Evolutionary conservation across 1,140 invertebrate species (phyloP).

Genomic region (Varroa destructor): DNA sequence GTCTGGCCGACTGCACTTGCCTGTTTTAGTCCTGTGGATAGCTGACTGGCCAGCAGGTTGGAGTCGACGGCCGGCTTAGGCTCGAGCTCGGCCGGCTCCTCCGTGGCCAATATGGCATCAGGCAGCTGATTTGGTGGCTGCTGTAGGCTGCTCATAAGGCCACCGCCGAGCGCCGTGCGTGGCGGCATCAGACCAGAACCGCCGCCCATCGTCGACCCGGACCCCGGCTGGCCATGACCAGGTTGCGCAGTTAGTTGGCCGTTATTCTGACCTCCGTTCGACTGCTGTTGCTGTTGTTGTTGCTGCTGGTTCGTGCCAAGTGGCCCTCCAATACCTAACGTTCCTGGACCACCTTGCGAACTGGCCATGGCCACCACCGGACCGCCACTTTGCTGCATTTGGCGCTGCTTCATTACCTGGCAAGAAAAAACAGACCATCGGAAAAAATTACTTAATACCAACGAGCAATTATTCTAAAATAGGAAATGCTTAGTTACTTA

Average conservation of each 20-base stretch:
- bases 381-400: constrained; percentile 19
- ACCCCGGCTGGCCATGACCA: constrained; percentile 26
- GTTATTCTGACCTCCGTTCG: constrained; percentile 34
- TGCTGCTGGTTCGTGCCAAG: constrained; percentile 33
- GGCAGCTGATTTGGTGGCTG: constrained; percentile 16
- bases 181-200: constrained; percentile 9
- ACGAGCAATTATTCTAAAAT: too few species aligned
- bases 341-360: constrained; percentile 29
- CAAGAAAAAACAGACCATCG: neutral
- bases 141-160: constrained; percentile 1
- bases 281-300: constrained; percentile 35
- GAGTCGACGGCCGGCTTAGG: constrained; percentile 30
- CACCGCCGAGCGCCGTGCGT: neutral
- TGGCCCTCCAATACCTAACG: constrained; percentile 33
- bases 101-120: constrained; percentile 32
- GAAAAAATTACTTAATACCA: too few species aligned
- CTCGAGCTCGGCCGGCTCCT: constrained; percentile 28
- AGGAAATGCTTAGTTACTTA: too few species aligned
- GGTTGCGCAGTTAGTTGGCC: constrained; percentile 30
- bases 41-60: constrained; percentile 21
- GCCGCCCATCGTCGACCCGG: neutral
- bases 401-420: constrained; percentile 26
- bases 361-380: constrained; percentile 29
- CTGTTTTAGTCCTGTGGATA: constrained; percentile 30
- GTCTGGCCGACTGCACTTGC: constrained; percentile 22